Conservation (phyloP, 2,888 invertebrate genomes). For the Phaonia tiefii region DNA sequence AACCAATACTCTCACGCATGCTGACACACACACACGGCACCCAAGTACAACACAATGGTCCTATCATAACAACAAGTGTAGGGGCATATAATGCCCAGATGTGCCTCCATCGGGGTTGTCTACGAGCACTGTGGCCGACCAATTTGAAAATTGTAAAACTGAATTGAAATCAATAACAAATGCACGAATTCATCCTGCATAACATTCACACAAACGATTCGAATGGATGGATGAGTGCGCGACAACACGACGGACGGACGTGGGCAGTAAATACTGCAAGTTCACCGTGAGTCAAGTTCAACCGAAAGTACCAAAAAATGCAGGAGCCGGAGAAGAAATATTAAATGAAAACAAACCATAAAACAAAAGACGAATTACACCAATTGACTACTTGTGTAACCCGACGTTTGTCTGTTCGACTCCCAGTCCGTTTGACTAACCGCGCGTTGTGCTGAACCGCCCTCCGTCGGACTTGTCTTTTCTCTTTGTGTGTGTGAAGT, state of each 20-base stretch:
- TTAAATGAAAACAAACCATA: constrained; percentile 64
- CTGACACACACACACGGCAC: not conserved
- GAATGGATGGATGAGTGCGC: not conserved
- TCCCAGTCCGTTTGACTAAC: constrained; percentile 37
- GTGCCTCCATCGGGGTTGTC: not conserved
- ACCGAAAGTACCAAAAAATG: constrained; percentile 49
- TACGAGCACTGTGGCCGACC: no score
- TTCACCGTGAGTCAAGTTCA: constrained; percentile 65
- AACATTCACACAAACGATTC: not conserved
- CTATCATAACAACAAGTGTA: constrained; percentile 66
- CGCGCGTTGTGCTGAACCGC: not conserved
- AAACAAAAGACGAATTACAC: constrained; percentile 65
- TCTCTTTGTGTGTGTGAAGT: constrained; percentile 18
- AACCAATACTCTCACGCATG: constrained; percentile 39
- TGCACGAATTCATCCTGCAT: not conserved
- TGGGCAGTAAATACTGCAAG: constrained; percentile 53
- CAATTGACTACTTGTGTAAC: constrained; percentile 65
- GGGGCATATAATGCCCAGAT: constrained; percentile 49
- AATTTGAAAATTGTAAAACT: no score
- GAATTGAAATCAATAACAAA: not conserved
- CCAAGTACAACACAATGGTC: constrained; percentile 41
- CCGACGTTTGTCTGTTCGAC: constrained; percentile 36
- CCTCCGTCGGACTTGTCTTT: not conserved
- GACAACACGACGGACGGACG: constrained; percentile 44
- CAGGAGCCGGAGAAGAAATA: constrained; percentile 24